These are phyloP conservation scores for Trialeurodes vaporariorum DNA, from an alignment of 1,140 invertebrate species.

Conservation along the genomic window DNA sequence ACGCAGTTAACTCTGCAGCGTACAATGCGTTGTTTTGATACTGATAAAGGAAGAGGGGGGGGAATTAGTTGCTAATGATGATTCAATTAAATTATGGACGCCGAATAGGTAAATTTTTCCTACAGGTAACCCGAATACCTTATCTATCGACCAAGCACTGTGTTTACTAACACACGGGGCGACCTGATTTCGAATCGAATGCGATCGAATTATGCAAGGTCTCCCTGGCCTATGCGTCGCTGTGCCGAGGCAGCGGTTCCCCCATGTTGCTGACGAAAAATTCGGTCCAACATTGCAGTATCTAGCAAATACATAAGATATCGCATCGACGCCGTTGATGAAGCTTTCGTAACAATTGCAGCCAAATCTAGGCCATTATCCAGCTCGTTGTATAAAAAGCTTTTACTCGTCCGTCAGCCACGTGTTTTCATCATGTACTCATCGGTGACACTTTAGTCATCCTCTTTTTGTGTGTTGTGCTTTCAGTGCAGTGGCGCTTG, in stretches of 20 bases:
- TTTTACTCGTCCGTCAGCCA: background rate
- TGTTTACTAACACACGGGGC: background rate
- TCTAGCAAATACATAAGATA: too few relatives aligned
- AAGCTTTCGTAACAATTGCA: background rate
- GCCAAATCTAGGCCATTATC: background rate
- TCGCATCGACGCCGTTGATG: background rate
- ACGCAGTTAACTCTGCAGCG: too few relatives aligned
- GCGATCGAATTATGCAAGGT: background rate
- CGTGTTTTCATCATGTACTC: background rate
- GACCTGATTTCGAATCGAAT: background rate
- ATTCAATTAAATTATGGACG: too few relatives aligned
- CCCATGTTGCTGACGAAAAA: background rate
- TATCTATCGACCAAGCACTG: too few relatives aligned
- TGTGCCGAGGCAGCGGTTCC: too few relatives aligned
- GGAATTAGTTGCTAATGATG: too few relatives aligned
- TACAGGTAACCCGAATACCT: too few relatives aligned
- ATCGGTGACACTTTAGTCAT: background rate
- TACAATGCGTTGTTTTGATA: too few relatives aligned
- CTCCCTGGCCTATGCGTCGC: too few relatives aligned
- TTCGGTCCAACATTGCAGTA: background rate
- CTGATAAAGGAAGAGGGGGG: too few relatives aligned
- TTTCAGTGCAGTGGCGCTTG: background rate
- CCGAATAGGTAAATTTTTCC: too few relatives aligned
- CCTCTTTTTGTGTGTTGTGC: background rate
- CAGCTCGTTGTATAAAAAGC: background rate